Evolutionary conservation across 2,797 vertebrate genomes (phyloP), one percentile per base, ranked within the genome.

Genomic region (Aplochiton taeniatus): DNA sequence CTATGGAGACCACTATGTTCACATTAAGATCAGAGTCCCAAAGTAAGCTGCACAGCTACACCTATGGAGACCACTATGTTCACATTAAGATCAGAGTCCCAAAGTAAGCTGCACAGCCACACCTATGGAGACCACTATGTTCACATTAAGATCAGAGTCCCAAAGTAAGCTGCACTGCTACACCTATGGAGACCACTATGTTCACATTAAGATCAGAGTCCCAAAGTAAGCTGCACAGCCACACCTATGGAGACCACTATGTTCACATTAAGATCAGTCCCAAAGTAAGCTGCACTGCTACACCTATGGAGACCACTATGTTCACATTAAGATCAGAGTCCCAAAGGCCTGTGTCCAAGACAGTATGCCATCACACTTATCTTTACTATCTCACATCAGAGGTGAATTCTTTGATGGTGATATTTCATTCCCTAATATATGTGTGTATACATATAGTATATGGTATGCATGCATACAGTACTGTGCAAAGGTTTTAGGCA

Each of bases 121-220:
- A 94, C 92, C 72, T 96, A 94, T 0, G 96, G 97, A 69, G 96
- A 98, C 82, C 97, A 98, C 89, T 97, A 95, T 54, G 89, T 95
- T 64, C 96, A 98, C 72, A 86, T 99, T 79, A 98, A 97, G 89
- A 92, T 98, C 72, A 92, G 84, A 87, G 83, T 98, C 68, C 97
- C 97, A 41, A 97, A 92, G 94, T 13, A 93, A 89, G 69, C 89
- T 97, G 73, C 95, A 95, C 85, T 95, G 94, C 78, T 94, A 94
- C 0, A 94, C 92, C 72, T 96, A 94, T 0, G 96, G 97, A 69
- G 96, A 98, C 82, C 97, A 98, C 89, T 97, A 95, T 54, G 89
- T 95, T 64, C 96, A 98, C 72, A 86, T 99, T 79, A 98, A 97
- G 89, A 92, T 98, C 72, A 92, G 84, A 87, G 83, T 98, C 68